A percentile compares a stretch with the other conserved stretches of the same genome.
Evolutionary conservation across 1,140 invertebrate species (phyloP).

Genomic region (Aphis craccivora): DNA sequence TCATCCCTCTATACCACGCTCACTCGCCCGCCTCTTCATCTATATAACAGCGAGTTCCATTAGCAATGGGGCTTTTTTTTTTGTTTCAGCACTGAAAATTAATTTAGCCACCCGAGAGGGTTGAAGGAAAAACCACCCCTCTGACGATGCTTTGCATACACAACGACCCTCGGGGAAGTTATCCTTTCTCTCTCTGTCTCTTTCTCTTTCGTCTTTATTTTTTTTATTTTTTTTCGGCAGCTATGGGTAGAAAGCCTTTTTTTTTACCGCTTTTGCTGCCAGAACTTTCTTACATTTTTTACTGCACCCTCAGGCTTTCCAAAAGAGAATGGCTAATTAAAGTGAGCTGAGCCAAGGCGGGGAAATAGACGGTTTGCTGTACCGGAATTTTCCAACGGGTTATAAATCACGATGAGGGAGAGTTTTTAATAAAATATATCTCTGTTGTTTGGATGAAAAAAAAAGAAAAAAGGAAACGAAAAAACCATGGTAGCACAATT

Average conservation of each 20-base stretch:
- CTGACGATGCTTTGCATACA: conserved; percentile 57
- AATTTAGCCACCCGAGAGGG: conserved; percentile 58
- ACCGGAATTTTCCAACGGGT: conserved; percentile 58
- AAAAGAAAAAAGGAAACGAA: not conserved
- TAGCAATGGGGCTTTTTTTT: conserved; percentile 56
- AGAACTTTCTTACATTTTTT: conserved; percentile 57
- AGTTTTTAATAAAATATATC: conserved; percentile 58
- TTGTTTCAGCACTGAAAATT: conserved; percentile 57
- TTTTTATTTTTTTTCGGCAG: not conserved
- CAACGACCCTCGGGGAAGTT: conserved; percentile 56
- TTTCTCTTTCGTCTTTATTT: conserved; percentile 35
- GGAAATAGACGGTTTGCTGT: conserved; percentile 31
- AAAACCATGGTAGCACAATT: conserved; percentile 47
- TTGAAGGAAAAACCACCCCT: conserved; percentile 58
- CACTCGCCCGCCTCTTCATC: not conserved
- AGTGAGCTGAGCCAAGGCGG: conserved; percentile 34
- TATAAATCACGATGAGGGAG: conserved; percentile 57
- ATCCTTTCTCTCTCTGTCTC: conserved; percentile 54
- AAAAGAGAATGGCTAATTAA: conserved; percentile 57
- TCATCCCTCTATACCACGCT: conserved; percentile 1
- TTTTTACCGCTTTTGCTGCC: conserved; percentile 52
- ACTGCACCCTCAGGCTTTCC: conserved; percentile 57
- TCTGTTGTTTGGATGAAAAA: conserved; percentile 41
- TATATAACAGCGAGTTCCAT: conserved; percentile 51
- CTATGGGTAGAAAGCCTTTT: conserved; percentile 13